A percentile compares a stretch with the other conserved stretches of the same genome.
Evolutionary conservation across 2,113 vertebrate genomes (phyloP).

Genomic region (Cyanistes caeruleus): DNA sequence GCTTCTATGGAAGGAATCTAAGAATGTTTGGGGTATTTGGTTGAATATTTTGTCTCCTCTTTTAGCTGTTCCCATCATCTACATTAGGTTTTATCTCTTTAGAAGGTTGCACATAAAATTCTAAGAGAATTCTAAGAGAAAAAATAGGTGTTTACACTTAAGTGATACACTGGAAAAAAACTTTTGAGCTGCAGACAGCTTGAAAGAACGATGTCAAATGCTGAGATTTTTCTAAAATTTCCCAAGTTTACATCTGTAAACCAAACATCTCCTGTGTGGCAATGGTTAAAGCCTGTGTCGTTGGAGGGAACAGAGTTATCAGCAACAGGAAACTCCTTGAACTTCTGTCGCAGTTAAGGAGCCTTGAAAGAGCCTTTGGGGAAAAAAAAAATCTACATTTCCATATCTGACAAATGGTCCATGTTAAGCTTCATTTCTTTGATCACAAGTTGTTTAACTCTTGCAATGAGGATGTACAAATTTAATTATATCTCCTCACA

Average conservation of each 20-base stretch:
- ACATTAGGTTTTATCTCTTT: not conserved
- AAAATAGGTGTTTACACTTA: not conserved
- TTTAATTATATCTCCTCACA: not conserved
- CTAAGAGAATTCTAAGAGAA: not conserved
- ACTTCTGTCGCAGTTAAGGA: not conserved
- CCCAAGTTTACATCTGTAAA: not conserved
- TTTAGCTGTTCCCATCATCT: not conserved
- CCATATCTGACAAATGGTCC: not conserved
- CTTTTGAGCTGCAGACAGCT: not conserved
- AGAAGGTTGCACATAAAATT: not conserved
- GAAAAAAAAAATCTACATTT: not conserved
- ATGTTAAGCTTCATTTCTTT: not conserved
- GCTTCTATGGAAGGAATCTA: not conserved
- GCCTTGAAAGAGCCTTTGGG: not conserved
- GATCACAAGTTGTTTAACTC: not conserved
- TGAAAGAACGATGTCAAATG: fast-evolving
- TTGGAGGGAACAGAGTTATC: not conserved
- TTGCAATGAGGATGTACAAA: not conserved
- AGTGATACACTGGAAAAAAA: not conserved
- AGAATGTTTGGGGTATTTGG: not conserved
- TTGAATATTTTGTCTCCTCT: not conserved
- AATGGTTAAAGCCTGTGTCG: not conserved
- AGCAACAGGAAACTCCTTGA: not conserved
- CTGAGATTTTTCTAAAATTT: not conserved
- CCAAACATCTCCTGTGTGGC: not conserved